Evolutionary conservation across 2,888 invertebrate genomes (phyloP).

Genomic region (Autographa gamma): DNA sequence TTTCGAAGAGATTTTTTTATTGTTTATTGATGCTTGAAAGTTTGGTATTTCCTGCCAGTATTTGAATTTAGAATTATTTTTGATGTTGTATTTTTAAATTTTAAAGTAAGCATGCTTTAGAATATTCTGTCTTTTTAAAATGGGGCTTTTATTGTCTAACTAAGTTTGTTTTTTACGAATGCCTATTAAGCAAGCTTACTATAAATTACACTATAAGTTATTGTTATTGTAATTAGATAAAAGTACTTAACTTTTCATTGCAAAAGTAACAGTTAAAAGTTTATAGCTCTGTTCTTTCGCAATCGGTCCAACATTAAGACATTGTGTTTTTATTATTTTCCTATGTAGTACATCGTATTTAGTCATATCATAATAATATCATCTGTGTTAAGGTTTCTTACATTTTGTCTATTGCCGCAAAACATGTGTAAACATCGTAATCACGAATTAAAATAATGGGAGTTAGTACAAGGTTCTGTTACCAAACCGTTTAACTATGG

Average conservation of each 20-base stretch:
- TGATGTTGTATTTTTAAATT: too few species aligned
- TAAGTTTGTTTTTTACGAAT: too few species aligned
- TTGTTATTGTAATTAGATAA: neutral
- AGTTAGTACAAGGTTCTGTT: too few species aligned
- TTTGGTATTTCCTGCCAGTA: neutral
- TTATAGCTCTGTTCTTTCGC: neutral
- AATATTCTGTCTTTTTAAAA: too few species aligned
- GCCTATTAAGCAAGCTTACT: too few species aligned
- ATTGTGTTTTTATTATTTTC: neutral
- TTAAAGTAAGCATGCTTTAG: too few species aligned
- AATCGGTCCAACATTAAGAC: neutral
- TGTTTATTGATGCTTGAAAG: constrained; percentile 8
- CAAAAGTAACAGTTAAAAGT: neutral
- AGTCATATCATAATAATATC: neutral
- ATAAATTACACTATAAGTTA: too few species aligned
- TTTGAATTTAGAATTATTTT: too few species aligned
- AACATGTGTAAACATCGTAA: neutral
- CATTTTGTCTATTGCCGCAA: neutral
- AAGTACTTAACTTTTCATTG: neutral
- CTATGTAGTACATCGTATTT: neutral
- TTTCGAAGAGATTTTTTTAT: constrained; percentile 36
- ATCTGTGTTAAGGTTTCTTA: too few species aligned
- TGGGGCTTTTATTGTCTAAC: too few species aligned
- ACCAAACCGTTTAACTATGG: too few species aligned
- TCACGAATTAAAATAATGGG: neutral